phyloP scores from a whole-genome alignment of 1,140 invertebrate species.

The Tetramorium alpestre region DNA sequence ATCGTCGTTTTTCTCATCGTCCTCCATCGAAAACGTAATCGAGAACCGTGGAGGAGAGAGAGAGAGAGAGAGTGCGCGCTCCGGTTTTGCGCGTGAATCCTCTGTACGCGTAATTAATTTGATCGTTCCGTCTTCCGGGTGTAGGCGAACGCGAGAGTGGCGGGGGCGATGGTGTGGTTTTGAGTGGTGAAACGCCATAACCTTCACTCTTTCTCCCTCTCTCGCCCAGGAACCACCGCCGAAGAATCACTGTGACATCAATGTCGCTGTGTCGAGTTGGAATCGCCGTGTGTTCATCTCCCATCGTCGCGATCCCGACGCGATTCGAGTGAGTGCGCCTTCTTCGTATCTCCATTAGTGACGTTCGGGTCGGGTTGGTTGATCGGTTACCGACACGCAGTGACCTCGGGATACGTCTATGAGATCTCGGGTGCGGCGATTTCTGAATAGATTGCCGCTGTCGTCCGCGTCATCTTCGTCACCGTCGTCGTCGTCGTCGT shows the following conservation, averaged over 20 bases:
- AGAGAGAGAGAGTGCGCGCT: constrained; percentile 45
- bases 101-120: constrained; percentile 56
- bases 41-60: constrained; percentile 33
- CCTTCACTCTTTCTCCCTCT: constrained; percentile 53
- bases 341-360: background rate
- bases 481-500: constrained; percentile 32
- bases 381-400: constrained; percentile 33
- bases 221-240: constrained; percentile 9
- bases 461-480: constrained; percentile 52
- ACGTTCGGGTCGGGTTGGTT: constrained; percentile 44
- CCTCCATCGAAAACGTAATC: background rate
- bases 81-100: constrained; percentile 38
- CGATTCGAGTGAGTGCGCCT: constrained; percentile 27
- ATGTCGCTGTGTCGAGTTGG: background rate
- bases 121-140: constrained; percentile 40
- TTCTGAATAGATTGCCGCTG: constrained; percentile 52
- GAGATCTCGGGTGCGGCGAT: constrained; percentile 63
- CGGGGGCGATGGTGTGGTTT: constrained; percentile 26
- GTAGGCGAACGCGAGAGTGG: constrained; percentile 46
- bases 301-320: background rate
- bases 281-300: constrained; percentile 19
- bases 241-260: background rate
- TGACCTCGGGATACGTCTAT: constrained; percentile 75
- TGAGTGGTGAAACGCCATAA: constrained; percentile 47
- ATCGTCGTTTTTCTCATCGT: constrained; percentile 19